Evolutionary conservation across 2,797 vertebrate species (phyloP).

Genomic region (Bovichtus diacanthus): DNA sequence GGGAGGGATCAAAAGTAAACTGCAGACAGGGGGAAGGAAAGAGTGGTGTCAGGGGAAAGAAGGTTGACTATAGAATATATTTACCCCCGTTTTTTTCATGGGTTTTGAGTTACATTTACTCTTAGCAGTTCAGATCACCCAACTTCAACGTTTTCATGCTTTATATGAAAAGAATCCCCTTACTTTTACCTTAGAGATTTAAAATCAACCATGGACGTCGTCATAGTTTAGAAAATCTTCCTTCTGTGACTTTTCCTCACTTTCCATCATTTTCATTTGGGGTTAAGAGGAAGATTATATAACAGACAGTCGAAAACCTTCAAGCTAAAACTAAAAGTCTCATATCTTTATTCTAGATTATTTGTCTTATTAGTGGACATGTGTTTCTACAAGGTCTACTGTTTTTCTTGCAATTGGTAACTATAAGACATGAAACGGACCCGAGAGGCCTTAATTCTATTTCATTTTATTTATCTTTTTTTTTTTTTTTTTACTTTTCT

Average conservation of each 20-base stretch:
- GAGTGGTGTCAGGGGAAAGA: constrained; percentile 7
- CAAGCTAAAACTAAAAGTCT: too few species aligned
- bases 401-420: neutral
- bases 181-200: neutral
- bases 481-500: neutral
- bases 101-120: neutral
- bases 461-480: neutral
- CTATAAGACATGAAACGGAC: neutral
- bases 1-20: constrained; percentile 37
- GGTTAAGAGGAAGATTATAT: too few species aligned
- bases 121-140: neutral
- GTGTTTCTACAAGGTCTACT: too few species aligned
- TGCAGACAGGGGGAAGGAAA: constrained; percentile 6
- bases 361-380: too few species aligned
- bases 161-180: neutral
- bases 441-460: neutral
- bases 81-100: neutral
- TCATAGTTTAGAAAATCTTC: too few species aligned
- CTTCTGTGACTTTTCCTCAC: too few species aligned
- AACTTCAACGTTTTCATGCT: neutral
- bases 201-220: neutral
- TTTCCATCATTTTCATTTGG: too few species aligned
- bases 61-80: neutral
- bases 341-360: too few species aligned
- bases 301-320: too few species aligned